These are phyloP conservation scores for Ellobium chinense DNA, from an alignment of 2,888 invertebrate genomes.

Conservation along the genomic window DNA sequence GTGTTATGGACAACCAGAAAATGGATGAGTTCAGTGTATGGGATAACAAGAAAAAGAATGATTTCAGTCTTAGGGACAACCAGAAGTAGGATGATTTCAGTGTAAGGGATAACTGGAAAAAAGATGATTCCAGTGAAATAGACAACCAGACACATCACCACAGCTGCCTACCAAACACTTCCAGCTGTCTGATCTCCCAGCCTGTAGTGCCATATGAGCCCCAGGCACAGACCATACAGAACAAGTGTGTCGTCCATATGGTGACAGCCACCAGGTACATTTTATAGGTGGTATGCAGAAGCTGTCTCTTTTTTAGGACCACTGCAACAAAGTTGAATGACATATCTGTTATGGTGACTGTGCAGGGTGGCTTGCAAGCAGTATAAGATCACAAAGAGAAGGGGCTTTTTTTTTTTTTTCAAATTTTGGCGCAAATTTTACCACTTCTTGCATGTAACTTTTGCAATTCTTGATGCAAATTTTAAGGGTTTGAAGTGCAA, in stretches of 20 bases:
- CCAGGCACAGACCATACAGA: conserved; percentile 86
- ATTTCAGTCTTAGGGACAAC: not conserved
- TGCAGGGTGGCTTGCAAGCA: no score
- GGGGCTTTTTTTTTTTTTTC: no score
- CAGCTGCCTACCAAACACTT: conserved; percentile 46
- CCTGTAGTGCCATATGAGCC: conserved; percentile 90
- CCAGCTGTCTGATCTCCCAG: conserved; percentile 46
- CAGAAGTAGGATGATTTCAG: not conserved
- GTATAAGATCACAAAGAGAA: no score
- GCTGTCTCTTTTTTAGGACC: conserved; percentile 87
- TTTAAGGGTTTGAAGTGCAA: no score
- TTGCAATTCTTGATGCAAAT: no score
- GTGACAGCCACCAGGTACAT: conserved; percentile 87
- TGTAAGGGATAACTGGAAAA: not conserved
- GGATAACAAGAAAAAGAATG: not conserved
- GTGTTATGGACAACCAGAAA: no score
- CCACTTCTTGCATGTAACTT: no score
- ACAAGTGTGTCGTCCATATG: conserved; percentile 85
- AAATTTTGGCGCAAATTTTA: no score
- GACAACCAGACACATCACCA: no score
- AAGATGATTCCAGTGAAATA: no score
- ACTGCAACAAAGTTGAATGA: conserved; percentile 79
- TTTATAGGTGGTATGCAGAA: conserved; percentile 93
- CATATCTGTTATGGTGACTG: no score
- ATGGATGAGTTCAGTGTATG: no score